Conservation (phyloP, 2,113 vertebrate genomes). For the Triplophysa tibetana region DNA sequence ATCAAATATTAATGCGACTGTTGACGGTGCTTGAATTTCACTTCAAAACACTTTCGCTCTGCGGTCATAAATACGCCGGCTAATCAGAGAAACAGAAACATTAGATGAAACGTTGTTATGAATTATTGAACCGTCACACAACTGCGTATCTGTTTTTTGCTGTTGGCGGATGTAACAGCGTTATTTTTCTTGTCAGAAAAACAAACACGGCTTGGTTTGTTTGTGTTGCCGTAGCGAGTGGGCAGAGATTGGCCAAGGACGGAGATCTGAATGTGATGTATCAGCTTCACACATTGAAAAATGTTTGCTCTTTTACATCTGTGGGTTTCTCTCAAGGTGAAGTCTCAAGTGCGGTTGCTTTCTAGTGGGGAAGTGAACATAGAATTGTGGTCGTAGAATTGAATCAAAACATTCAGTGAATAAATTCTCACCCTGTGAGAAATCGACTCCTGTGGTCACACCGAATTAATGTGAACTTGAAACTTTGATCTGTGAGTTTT, state of each 20-base stretch:
- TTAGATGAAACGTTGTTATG: constrained; percentile 33
- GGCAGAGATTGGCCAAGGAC: constrained; percentile 8
- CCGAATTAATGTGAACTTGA: too few species aligned
- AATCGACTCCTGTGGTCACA: too few species aligned
- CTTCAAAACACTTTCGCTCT: constrained; percentile 35
- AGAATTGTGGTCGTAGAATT: background rate
- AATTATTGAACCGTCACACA: constrained; percentile 42
- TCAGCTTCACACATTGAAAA: background rate
- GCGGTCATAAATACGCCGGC: constrained; percentile 18
- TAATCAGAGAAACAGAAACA: constrained; percentile 31
- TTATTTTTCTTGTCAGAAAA: constrained; percentile 10
- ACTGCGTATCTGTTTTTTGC: background rate
- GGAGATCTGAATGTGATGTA: background rate
- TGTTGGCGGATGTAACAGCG: background rate
- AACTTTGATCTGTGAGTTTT: too few species aligned
- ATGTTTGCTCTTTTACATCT: background rate
- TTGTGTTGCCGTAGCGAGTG: background rate
- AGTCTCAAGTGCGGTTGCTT: constrained; percentile 8
- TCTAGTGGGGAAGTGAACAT: background rate
- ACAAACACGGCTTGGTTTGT: background rate
- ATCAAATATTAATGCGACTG: constrained; percentile 45
- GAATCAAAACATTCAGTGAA: too few species aligned
- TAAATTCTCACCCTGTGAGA: too few species aligned
- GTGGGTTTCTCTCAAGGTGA: background rate
- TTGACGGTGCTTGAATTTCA: constrained; percentile 36